Evolutionary conservation across 2,113 vertebrate genomes (phyloP).

Genomic region (Uria aalge): DNA sequence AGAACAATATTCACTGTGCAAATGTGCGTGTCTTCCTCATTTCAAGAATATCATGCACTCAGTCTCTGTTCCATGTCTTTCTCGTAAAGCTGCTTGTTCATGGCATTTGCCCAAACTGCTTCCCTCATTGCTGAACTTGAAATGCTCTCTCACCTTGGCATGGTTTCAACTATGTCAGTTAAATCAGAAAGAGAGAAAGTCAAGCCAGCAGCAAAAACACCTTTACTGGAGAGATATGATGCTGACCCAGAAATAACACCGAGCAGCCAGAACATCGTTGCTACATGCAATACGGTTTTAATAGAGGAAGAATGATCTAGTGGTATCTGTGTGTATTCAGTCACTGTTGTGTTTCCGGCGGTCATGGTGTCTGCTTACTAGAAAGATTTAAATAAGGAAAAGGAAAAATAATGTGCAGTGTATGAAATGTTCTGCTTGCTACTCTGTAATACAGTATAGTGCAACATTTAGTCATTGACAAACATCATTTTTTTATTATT

Average conservation of each 20-base stretch:
- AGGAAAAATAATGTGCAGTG: not conserved
- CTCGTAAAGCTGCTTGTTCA: conserved; percentile 55
- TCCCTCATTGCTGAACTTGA: conserved; percentile 70
- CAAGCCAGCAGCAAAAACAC: conserved; percentile 62
- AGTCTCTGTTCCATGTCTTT: conserved; percentile 26
- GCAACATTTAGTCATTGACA: conserved; percentile 29
- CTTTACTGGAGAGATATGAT: conserved; percentile 69
- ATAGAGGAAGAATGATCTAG: conserved; percentile 38
- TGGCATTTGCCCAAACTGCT: conserved; percentile 68
- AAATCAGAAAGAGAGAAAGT: conserved; percentile 69
- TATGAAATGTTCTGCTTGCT: conserved; percentile 9
- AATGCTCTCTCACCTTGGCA: conserved; percentile 74
- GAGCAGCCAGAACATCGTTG: conserved; percentile 24
- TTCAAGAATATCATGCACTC: not conserved
- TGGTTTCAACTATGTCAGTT: conserved; percentile 75
- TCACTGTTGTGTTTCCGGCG: not conserved
- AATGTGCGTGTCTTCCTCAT: not conserved
- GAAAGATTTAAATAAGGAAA: conserved; percentile 28
- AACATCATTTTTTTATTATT: not conserved
- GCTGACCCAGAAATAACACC: conserved; percentile 57
- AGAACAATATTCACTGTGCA: not conserved
- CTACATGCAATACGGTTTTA: conserved; percentile 38
- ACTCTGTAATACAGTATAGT: not conserved
- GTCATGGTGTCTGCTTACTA: not conserved
- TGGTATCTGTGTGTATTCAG: not conserved